Evolutionary conservation across 2,113 vertebrate species (phyloP).

Genomic region (Narcine bancroftii): DNA sequence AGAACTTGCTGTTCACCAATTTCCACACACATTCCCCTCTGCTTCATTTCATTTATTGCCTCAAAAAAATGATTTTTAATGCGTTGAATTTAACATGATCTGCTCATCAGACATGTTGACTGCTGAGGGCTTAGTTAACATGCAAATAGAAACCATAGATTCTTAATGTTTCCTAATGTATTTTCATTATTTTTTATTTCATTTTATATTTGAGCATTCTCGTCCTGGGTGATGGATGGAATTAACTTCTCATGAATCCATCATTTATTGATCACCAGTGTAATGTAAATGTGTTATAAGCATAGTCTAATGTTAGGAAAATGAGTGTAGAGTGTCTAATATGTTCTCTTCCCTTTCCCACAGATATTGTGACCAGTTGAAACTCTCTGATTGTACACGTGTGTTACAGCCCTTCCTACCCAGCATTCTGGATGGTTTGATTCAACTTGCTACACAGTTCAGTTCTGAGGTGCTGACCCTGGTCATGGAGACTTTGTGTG

Average conservation of each 20-base stretch:
- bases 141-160: background rate
- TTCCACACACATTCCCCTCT: no score
- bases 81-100: background rate
- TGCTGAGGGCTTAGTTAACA: background rate
- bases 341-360: conserved; percentile 9
- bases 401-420: conserved; percentile 92
- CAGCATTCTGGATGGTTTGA: conserved; percentile 83
- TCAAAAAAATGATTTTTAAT: background rate
- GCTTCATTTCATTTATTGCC: no score
- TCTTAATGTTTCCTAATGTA: background rate
- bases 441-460: conserved; percentile 91
- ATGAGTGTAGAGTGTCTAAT: background rate
- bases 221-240: background rate
- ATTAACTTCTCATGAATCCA: background rate
- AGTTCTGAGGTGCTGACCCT: conserved; percentile 92
- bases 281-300: background rate
- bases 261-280: background rate
- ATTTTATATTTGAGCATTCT: background rate
- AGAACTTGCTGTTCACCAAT: no score
- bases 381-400: conserved; percentile 85
- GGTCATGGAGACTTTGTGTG: conserved; percentile 94
- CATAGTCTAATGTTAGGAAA: background rate
- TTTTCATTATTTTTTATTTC: background rate
- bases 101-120: background rate
- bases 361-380: conserved; percentile 96